Percentiles rank a stretch among this genome's conserved stretches.
Evolutionary conservation across 2,888 invertebrate genomes (phyloP).

Genomic region (Labia minor): DNA sequence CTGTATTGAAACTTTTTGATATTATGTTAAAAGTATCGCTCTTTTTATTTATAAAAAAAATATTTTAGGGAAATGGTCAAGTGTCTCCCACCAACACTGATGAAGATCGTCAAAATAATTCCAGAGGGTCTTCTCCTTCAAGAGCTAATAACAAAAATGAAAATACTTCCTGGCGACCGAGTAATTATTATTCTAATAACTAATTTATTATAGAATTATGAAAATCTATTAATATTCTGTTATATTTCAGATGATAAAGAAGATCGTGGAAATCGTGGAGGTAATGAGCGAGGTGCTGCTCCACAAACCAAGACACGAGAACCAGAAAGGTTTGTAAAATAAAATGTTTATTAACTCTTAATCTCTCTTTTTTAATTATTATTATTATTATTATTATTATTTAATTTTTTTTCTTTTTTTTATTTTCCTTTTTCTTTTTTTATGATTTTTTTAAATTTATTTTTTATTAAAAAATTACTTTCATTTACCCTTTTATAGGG

Average conservation of each 20-base stretch:
- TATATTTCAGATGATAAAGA: not conserved
- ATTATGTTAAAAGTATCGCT: conserved; percentile 20
- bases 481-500: conserved; percentile 30
- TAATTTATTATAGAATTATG: not conserved
- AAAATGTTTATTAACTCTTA: not conserved
- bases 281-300: not conserved
- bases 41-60: not conserved
- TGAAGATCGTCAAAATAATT: not conserved
- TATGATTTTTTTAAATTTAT: not conserved
- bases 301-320: not conserved
- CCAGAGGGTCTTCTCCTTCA: not conserved
- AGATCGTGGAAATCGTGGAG: not conserved
- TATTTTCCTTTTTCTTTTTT: not conserved
- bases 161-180: not conserved
- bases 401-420: not conserved
- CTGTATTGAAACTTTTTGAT: conserved; percentile 16
- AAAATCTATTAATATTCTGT: not conserved
- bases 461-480: not conserved
- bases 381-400: not conserved
- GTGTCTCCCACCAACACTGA: not conserved
- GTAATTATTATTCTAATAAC: not conserved
- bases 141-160: not conserved
- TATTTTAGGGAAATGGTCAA: not conserved
- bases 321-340: not conserved
- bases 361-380: not conserved